phyloP scores from a whole-genome alignment of 2,888 invertebrate species.

The Agonopterix arenella region DNA sequence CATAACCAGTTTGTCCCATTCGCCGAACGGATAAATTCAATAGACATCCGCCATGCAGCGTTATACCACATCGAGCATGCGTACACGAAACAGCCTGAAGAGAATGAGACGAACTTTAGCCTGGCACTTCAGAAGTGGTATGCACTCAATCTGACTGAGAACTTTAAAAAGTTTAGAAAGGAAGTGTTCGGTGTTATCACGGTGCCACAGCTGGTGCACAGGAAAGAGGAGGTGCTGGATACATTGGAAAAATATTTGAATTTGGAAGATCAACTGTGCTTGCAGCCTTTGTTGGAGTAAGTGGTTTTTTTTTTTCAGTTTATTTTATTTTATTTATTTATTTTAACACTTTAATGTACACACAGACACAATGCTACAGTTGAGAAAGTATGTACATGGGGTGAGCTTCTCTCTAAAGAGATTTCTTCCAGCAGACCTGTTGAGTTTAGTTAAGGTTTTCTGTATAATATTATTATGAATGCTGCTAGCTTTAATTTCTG shows the following conservation, averaged over 20 bases:
- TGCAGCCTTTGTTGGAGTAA: conserved; percentile 92
- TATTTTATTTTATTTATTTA: no score
- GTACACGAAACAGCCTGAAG: conserved; percentile 83
- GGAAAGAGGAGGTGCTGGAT: conserved; percentile 85
- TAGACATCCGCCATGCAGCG: conserved; percentile 88
- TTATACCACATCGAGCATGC: conserved; percentile 89
- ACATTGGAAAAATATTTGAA: conserved; percentile 84
- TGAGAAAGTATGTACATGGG: no score
- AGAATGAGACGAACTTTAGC: conserved; percentile 86
- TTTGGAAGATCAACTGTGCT: conserved; percentile 82
- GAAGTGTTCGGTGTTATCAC: conserved; percentile 87
- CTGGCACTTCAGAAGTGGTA: conserved; percentile 93
- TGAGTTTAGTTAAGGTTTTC: no score
- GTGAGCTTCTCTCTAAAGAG: no score
- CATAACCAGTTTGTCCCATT: conserved; percentile 87
- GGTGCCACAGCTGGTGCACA: conserved; percentile 89
- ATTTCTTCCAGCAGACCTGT: no score
- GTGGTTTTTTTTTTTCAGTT: conserved; percentile 36
- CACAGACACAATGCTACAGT: no score
- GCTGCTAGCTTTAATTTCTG: no score
- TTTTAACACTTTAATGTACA: no score
- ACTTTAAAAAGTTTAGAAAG: conserved; percentile 85
- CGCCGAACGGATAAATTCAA: conserved; percentile 88
- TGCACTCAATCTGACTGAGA: conserved; percentile 90
- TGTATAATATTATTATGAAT: no score